Conservation (phyloP, 2,888 invertebrate genomes). For the Tortricodes alternella region DNA sequence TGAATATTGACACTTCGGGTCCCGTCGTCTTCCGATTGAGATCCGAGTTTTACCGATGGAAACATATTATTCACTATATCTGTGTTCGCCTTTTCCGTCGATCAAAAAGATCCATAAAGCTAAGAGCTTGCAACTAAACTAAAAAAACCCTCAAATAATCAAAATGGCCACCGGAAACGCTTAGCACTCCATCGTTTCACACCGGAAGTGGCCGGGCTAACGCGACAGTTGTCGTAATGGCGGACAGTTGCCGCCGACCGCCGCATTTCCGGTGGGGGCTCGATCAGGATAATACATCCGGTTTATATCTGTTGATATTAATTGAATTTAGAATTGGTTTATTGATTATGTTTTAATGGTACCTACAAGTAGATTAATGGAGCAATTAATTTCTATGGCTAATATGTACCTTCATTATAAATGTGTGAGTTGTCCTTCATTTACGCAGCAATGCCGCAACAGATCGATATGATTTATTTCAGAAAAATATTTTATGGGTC, state of each 20-base stretch:
- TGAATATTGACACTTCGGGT: no score
- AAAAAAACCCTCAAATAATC: slow-evolving; percentile 11
- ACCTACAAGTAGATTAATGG: no score
- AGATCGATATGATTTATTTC: no score
- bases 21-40: no score
- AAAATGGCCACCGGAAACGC: slow-evolving; percentile 39
- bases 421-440: no score
- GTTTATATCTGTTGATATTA: slow-evolving; percentile 25
- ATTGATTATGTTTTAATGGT: slow-evolving; percentile 1
- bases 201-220: slow-evolving; percentile 40
- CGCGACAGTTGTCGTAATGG: slow-evolving; percentile 29
- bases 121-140: not conserved
- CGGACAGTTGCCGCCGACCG: slow-evolving; percentile 27
- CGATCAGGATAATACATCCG: slow-evolving; percentile 18
- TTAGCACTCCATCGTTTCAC: slow-evolving; percentile 40
- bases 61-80: no score
- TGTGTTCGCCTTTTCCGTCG: no score
- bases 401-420: no score
- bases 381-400: no score
- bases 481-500: no score
- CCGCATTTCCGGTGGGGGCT: slow-evolving; percentile 40
- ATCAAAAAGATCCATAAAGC: not conserved
- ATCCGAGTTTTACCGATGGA: no score
- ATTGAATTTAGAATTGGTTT: slow-evolving; percentile 27
- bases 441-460: no score